A percentile compares a stretch with the other conserved stretches of the same genome.
phyloP scores from a whole-genome alignment of 2,888 invertebrate species.

The Germaria angustata region DNA sequence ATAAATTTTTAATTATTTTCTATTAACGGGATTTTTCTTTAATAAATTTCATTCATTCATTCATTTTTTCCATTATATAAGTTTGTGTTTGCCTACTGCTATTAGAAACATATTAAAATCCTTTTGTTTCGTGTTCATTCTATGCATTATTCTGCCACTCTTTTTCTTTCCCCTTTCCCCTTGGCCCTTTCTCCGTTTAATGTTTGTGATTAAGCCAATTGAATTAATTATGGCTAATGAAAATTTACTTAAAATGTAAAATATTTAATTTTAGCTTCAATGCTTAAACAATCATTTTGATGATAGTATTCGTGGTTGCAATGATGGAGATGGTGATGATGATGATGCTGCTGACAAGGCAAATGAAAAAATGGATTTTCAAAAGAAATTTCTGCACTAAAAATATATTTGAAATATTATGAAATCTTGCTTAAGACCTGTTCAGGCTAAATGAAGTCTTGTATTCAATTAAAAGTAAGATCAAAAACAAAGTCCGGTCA shows the following conservation, averaged over 20 bases:
- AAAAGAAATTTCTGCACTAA: too few species aligned
- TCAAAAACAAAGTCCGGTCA: too few species aligned
- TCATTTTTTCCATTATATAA: not conserved
- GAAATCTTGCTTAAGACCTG: too few species aligned
- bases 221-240: slow-evolving; percentile 78
- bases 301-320: not conserved
- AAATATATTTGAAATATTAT: too few species aligned
- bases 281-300: slow-evolving; percentile 29
- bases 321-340: not conserved
- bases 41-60: not conserved
- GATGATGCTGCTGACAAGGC: not conserved
- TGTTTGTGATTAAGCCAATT: slow-evolving; percentile 67
- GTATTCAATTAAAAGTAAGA: too few species aligned
- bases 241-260: slow-evolving; percentile 70
- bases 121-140: slow-evolving; percentile 41
- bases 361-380: not conserved
- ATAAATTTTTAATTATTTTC: slow-evolving; percentile 63
- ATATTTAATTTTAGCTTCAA: slow-evolving; percentile 59
- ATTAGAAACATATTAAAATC: slow-evolving; percentile 24
- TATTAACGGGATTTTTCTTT: slow-evolving; percentile 49
- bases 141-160: not conserved
- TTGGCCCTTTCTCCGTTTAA: not conserved
- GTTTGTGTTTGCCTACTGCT: slow-evolving; percentile 20
- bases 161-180: not conserved
- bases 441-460: too few species aligned